Conservation (phyloP, 2,797 vertebrate genomes). For the Coracias cyanogaster region DNA sequence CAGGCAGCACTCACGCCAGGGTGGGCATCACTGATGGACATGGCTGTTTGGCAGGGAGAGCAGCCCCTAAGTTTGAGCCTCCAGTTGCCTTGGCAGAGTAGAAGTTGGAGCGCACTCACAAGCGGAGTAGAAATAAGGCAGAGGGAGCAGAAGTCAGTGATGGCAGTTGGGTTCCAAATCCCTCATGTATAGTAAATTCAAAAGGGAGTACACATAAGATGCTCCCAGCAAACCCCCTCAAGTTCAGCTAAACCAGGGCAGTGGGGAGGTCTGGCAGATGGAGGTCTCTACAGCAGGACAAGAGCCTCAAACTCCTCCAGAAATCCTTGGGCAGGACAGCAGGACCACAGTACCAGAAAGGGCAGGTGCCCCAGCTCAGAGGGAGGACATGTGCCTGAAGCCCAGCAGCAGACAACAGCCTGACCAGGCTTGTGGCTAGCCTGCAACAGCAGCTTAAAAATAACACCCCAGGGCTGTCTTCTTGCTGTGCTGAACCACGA, state of each 20-base stretch:
- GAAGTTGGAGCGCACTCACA: background rate
- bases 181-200: background rate
- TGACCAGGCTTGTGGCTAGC: background rate
- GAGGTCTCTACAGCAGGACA: background rate
- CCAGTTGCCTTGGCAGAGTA: background rate
- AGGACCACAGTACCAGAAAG: background rate
- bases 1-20: background rate
- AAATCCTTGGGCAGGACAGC: background rate
- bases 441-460: background rate
- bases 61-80: background rate
- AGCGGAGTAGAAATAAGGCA: background rate
- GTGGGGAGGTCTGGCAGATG: background rate
- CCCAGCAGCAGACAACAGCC: background rate
- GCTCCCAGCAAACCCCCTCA: background rate
- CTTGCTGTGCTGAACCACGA: background rate
- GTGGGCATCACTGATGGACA: background rate
- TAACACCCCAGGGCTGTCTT: background rate
- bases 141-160: background rate
- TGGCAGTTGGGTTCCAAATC: fast-evolving
- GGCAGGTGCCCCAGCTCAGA: background rate
- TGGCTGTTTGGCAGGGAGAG: background rate
- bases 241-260: background rate
- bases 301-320: background rate
- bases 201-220: fast-evolving
- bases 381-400: background rate